Conservation (phyloP, 1,140 invertebrate species). For the Limonius californicus region DNA sequence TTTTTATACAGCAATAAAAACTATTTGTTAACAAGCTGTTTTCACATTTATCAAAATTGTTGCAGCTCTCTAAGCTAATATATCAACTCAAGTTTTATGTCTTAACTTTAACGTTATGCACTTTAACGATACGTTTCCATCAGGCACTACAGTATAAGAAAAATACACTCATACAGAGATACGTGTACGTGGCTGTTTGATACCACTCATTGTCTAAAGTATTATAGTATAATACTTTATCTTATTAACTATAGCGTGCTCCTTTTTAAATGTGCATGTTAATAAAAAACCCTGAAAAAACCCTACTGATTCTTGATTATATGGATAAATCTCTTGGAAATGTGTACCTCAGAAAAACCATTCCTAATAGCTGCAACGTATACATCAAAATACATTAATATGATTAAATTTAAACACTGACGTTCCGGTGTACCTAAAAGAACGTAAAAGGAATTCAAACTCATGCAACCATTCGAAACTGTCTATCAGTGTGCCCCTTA, state of each 20-base stretch:
- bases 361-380: neutral
- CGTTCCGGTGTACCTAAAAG: no score
- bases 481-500: no score
- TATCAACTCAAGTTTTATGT: neutral
- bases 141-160: slow-evolving; percentile 14
- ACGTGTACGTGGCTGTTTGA: neutral
- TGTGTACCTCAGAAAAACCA: neutral
- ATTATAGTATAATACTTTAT: neutral
- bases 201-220: neutral
- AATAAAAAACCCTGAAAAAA: neutral
- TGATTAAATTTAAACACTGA: no score
- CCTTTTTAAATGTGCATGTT: neutral
- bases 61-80: slow-evolving; percentile 3
- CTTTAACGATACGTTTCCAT: slow-evolving; percentile 11
- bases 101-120: slow-evolving; percentile 4
- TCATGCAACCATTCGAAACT: no score
- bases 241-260: neutral
- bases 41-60: slow-evolving; percentile 14
- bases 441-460: no score
- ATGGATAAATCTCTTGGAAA: neutral
- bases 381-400: neutral
- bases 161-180: slow-evolving; percentile 4
- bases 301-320: neutral
- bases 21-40: neutral
- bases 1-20: neutral